phyloP scores from a whole-genome alignment of 2,113 vertebrate species.

The Gambusia holbrooki region DNA sequence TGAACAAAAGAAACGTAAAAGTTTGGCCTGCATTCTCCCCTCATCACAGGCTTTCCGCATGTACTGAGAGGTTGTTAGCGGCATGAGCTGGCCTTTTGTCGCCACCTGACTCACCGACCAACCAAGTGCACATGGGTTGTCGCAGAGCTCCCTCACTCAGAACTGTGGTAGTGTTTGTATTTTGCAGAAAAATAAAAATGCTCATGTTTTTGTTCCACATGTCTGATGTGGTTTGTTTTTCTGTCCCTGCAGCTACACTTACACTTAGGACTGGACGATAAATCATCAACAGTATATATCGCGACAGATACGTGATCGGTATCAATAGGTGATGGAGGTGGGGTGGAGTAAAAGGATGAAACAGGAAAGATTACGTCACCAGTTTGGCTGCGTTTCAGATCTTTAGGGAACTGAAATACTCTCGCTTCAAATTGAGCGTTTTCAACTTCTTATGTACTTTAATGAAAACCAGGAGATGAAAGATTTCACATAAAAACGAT shows the following conservation, averaged over 20 bases:
- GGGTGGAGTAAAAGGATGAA: no score
- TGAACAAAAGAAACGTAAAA: slow-evolving; percentile 7
- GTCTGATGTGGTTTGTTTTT: slow-evolving; percentile 19
- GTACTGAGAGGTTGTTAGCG: slow-evolving; percentile 85
- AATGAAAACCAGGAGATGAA: no score
- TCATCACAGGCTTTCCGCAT: slow-evolving; percentile 59
- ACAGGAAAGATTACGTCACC: no score
- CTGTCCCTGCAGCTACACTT: not conserved
- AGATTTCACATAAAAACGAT: not conserved
- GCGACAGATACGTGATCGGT: no score
- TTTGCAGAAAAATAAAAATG: slow-evolving; percentile 89
- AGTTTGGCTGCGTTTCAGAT: no score
- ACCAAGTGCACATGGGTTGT: slow-evolving; percentile 86
- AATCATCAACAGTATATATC: no score
- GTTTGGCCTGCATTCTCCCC: not conserved
- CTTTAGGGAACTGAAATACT: not conserved
- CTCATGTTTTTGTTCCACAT: slow-evolving; percentile 91
- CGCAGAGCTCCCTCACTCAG: slow-evolving; percentile 87
- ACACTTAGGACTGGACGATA: not conserved
- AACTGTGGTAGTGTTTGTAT: slow-evolving; percentile 93
- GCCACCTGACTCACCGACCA: slow-evolving; percentile 88
- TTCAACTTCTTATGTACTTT: no score
- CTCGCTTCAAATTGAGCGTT: not conserved
- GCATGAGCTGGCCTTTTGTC: slow-evolving; percentile 97
- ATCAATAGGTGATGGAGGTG: no score